A percentile compares a stretch with the other conserved stretches of the same genome.
These are phyloP conservation scores for Brevipalpus yothersi DNA, from an alignment of 1,140 invertebrate genomes.

Conservation along the genomic window DNA sequence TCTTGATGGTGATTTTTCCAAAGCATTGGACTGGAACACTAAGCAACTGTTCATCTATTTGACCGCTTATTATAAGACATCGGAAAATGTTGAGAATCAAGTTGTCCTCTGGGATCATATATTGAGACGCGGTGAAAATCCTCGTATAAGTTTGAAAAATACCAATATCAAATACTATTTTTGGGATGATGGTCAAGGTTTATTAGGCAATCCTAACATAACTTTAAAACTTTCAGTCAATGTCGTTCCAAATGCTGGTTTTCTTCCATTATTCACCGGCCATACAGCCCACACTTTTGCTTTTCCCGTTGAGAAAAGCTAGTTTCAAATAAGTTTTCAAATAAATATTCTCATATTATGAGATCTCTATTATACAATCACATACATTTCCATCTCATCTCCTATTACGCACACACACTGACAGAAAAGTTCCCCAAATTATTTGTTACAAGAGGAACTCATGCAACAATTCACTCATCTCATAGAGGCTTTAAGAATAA, in stretches of 20 bases:
- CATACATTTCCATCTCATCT: neutral
- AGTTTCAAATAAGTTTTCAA: conserved; percentile 24
- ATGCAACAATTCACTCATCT: too few species aligned
- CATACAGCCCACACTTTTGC: conserved; percentile 55
- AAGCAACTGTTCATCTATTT: conserved; percentile 92
- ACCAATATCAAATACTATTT: conserved; percentile 98
- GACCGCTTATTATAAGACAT: conserved; percentile 81
- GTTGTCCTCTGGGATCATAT: conserved; percentile 99
- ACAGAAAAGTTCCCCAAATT: too few species aligned
- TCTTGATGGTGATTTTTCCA: conserved; percentile 66
- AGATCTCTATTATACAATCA: neutral
- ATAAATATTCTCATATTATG: conserved; percentile 23
- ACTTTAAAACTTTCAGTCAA: conserved; percentile 89
- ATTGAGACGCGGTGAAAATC: conserved; percentile 71
- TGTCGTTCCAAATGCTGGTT: conserved; percentile 90
- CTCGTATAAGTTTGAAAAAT: conserved; percentile 68
- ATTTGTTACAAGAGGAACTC: too few species aligned
- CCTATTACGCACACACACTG: too few species aligned
- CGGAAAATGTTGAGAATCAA: conserved; percentile 55
- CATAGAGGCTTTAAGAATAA: too few species aligned
- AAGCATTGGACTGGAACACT: conserved; percentile 97
- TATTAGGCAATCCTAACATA: conserved; percentile 74
- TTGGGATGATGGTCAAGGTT: conserved; percentile 94
- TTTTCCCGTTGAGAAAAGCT: conserved; percentile 43
- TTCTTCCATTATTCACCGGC: conserved; percentile 58